phyloP scores from a whole-genome alignment of 2,888 invertebrate species.

The Luperina nickerlii region DNA sequence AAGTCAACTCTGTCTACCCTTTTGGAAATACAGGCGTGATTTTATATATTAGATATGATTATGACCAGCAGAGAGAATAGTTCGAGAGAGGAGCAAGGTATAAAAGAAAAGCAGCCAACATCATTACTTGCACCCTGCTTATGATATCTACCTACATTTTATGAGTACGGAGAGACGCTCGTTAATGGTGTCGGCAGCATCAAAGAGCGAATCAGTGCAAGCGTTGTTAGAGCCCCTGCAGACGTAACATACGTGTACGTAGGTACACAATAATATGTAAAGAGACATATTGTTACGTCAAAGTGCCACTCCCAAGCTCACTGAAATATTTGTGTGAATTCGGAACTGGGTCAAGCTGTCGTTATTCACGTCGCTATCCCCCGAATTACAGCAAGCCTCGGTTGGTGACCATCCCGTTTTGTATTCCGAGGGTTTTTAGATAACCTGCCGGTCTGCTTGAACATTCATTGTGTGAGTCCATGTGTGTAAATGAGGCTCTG shows the following conservation, averaged over 20 bases:
- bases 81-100: slow-evolving; percentile 1
- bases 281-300: slow-evolving; percentile 76
- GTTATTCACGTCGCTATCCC: slow-evolving; percentile 66
- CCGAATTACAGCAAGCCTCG: slow-evolving; percentile 64
- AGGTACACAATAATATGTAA: slow-evolving; percentile 59
- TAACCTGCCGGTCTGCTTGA: slow-evolving; percentile 71
- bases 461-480: slow-evolving; percentile 72
- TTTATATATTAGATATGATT: background rate
- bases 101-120: background rate
- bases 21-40: background rate
- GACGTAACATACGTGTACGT: slow-evolving; percentile 48
- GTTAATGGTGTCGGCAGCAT: slow-evolving; percentile 28
- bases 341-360: slow-evolving; percentile 82
- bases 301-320: slow-evolving; percentile 82
- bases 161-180: background rate
- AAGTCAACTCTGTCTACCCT: background rate
- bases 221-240: slow-evolving; percentile 34
- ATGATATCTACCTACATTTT: background rate
- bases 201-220: slow-evolving; percentile 27
- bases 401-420: slow-evolving; percentile 69
- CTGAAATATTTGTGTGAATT: slow-evolving; percentile 81
- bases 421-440: slow-evolving; percentile 70
- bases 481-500: slow-evolving; percentile 80
- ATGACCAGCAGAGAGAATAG: background rate
- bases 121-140: background rate